Base-by-base conservation (phyloP, 2,888 invertebrate species). In the Sussaba pulchella region DNA sequence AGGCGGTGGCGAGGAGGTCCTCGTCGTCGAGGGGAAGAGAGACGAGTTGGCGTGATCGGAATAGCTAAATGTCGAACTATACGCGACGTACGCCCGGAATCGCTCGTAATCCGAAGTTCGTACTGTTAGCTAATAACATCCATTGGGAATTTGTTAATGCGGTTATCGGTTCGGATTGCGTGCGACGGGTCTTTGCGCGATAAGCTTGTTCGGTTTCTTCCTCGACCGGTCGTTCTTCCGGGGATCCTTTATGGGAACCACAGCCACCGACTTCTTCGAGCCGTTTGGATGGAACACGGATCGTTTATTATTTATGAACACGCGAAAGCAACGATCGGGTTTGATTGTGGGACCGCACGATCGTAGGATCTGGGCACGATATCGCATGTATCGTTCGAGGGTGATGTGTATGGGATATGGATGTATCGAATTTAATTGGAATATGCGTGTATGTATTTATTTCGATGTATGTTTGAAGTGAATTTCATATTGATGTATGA, bases 81-180 rank as follows among this genome's bases (percentile, higher is more conserved):
- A 45, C 43, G 24, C 47, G 31, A 41, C 24, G 24, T 26, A 50
- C 21, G 14, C 31, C 45, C n/a, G 54, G 45, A 26, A 9, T 41
- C 47, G 57, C 24, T 64, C 67, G 66, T 26, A n/a, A 41, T 10
- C 14, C 19, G 9, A 36, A 36, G 12, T 31, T 70, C 47, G 10
- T 72, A 41, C 78, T 80, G 75, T 85, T 85, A 84, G 81, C 83
- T 85, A 85, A 86, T 85, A 85, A 83, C 83, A 79, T 81, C 79
- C 72, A 82, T 74, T 77, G 81, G 67, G 75, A 52, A 59, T 39
- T 61, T 19, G 75, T 59, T 36, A 74, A 9, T 6, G 47, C 41
- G 43, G 47, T 6, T 72, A 14, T 10, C 3, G 2, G 3, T 57
- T 14, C 9, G 24, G 43, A 31, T 39, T 31, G 0, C 26, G 54